These are phyloP conservation scores for Calyptomena viridis DNA, from an alignment of 2,113 vertebrate species.

Conservation along the genomic window DNA sequence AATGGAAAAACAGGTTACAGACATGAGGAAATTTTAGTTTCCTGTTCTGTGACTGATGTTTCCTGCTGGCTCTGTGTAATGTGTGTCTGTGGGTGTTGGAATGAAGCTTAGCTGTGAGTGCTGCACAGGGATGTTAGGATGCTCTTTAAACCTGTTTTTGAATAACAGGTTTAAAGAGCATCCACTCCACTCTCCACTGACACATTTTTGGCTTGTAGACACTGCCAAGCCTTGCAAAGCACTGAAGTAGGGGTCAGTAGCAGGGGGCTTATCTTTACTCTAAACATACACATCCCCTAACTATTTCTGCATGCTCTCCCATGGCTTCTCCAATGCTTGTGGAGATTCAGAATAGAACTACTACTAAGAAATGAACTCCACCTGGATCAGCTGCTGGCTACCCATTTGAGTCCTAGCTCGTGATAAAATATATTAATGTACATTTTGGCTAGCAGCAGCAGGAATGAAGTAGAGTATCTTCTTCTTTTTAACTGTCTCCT, in stretches of 20 bases:
- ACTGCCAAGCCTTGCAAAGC: neutral
- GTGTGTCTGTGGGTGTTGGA: neutral
- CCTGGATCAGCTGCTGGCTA: neutral
- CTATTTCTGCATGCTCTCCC: neutral
- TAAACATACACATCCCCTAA: neutral
- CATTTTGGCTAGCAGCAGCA: neutral
- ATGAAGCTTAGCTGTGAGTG: neutral
- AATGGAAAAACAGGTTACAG: neutral
- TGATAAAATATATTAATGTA: neutral
- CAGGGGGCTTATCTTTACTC: neutral
- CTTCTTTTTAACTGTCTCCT: neutral
- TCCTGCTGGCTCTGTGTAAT: neutral
- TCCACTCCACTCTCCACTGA: neutral
- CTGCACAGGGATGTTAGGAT: neutral
- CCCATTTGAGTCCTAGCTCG: neutral
- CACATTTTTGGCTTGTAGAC: neutral
- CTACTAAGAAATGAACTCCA: neutral
- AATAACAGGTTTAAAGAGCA: too few relatives aligned
- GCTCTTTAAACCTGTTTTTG: neutral
- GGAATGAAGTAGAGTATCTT: neutral
- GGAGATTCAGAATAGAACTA: neutral
- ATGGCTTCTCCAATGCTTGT: neutral
- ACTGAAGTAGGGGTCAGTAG: neutral
- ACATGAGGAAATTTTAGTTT: neutral
- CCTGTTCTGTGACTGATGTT: neutral